Conservation (phyloP, 2,797 vertebrate genomes). For the Leucoraja ocellata region DNA sequence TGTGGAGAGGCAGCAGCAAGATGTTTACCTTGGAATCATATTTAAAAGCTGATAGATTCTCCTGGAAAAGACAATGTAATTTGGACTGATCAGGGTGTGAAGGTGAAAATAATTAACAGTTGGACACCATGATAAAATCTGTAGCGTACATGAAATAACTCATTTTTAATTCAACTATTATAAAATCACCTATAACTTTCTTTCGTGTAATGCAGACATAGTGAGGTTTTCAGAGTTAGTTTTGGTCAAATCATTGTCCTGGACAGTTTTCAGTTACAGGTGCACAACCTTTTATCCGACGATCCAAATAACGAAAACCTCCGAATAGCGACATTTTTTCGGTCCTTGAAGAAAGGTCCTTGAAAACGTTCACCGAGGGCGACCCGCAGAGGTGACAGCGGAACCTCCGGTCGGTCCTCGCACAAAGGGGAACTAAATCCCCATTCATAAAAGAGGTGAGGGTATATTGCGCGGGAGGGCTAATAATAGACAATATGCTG, state of each 20-base stretch:
- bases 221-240: neutral
- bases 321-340: no score
- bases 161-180: neutral
- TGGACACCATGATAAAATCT: neutral
- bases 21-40: slow-evolving; percentile 92
- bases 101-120: neutral
- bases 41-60: slow-evolving; percentile 93
- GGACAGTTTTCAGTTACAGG: neutral
- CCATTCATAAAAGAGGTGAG: no score
- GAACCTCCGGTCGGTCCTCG: no score
- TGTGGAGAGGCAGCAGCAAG: slow-evolving; percentile 90
- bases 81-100: neutral
- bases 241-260: neutral
- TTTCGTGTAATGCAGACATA: neutral
- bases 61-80: slow-evolving; percentile 61
- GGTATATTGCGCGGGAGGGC: no score
- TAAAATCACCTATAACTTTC: neutral
- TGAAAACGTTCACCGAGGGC: no score
- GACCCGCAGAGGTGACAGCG: no score
- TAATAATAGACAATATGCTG: no score
- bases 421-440: no score
- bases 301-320: no score
- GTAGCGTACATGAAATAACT: neutral
- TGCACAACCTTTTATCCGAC: no score
- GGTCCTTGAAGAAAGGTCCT: no score